Evolutionary conservation across 2,113 vertebrate species (phyloP).

Genomic region (Pholis gunnellus): DNA sequence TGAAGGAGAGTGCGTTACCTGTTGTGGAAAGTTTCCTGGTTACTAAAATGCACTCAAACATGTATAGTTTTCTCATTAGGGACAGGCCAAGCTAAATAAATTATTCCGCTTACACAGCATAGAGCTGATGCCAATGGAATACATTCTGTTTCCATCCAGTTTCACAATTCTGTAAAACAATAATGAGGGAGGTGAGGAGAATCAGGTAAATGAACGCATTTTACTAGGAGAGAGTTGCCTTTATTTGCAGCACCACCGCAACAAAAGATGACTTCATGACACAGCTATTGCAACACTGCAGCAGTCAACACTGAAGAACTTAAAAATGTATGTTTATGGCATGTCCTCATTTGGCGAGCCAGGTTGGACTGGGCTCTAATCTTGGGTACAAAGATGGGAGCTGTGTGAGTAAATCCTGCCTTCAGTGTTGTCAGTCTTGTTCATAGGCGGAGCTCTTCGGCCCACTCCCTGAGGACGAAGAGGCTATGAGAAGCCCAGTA

Average conservation of each 20-base stretch:
- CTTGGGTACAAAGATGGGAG: background rate
- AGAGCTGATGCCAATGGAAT: constrained; percentile 44
- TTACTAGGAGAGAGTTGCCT: constrained; percentile 40
- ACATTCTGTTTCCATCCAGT: constrained; percentile 57
- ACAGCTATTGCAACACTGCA: background rate
- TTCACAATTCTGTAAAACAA: constrained; percentile 55
- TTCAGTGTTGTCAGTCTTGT: background rate
- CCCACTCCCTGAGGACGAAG: constrained; percentile 38
- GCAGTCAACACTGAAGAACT: constrained; percentile 6
- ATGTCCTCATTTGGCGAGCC: background rate
- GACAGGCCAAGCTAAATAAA: constrained; percentile 37
- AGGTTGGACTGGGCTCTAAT: background rate
- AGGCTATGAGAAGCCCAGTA: constrained; percentile 37
- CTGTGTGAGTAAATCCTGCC: background rate
- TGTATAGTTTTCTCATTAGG: constrained; percentile 34
- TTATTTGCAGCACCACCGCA: background rate
- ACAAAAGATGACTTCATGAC: constrained; percentile 1
- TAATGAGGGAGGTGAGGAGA: constrained; percentile 51
- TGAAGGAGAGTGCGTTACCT: constrained; percentile 28
- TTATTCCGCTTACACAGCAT: constrained; percentile 43
- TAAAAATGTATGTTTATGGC: background rate
- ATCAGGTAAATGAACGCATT: constrained; percentile 39
- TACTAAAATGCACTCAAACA: constrained; percentile 17
- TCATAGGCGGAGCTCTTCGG: constrained; percentile 47
- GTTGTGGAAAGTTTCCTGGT: constrained; percentile 54